Conservation (phyloP, 2,113 vertebrate genomes). For the Dasyurus viverrinus region DNA sequence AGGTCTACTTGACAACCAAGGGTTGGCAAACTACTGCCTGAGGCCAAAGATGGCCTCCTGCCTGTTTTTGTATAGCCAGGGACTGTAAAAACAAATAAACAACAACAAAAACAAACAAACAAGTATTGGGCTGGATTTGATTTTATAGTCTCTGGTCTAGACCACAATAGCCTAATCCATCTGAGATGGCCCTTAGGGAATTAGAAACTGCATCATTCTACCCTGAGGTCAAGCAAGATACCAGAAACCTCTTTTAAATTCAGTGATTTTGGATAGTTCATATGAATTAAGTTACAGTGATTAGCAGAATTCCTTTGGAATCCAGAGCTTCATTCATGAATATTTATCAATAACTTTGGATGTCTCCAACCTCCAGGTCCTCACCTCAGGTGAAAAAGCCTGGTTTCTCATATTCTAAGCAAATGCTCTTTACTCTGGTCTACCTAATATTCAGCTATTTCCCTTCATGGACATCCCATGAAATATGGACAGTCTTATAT, state of each 20-base stretch:
- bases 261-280: background rate
- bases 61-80: background rate
- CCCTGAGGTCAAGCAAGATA: background rate
- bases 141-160: background rate
- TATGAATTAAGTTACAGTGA: background rate
- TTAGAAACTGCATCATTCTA: background rate
- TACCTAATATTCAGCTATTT: background rate
- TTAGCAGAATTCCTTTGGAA: background rate
- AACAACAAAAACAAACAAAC: background rate
- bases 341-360: background rate
- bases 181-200: fast-evolving
- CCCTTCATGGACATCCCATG: background rate
- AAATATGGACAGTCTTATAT: background rate
- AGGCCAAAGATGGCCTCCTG: background rate
- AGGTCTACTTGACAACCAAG: background rate
- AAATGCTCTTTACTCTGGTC: background rate
- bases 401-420: background rate
- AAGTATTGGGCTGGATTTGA: background rate
- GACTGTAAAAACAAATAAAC: background rate
- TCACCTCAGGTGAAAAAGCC: background rate
- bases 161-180: background rate
- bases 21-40: background rate
- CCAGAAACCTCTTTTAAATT: background rate
- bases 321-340: background rate
- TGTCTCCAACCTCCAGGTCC: background rate